Evolutionary conservation across 2,113 vertebrate species (phyloP).

Genomic region (Strix aluco): DNA sequence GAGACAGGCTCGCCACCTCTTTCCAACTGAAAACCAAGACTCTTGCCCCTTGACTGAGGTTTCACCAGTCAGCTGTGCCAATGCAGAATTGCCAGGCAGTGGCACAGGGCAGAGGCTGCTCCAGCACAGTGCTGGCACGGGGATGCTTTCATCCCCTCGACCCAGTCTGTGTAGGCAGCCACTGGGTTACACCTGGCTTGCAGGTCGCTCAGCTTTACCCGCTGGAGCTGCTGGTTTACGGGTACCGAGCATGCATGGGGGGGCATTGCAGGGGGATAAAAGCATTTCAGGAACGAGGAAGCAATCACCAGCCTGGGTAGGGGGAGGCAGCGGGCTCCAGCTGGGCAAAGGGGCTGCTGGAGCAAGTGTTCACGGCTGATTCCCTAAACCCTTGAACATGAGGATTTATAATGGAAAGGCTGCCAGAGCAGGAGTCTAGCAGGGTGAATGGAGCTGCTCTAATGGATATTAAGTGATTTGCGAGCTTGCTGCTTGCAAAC

Average conservation of each 20-base stretch:
- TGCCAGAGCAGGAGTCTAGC: slow-evolving; percentile 29
- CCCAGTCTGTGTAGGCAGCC: background rate
- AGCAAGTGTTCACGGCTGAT: background rate
- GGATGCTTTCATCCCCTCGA: background rate
- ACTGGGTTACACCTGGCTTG: background rate
- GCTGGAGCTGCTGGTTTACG: background rate
- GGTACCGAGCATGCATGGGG: fast-evolving
- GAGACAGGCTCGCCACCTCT: background rate
- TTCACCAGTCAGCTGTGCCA: no score
- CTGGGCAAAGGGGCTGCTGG: background rate
- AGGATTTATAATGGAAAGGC: slow-evolving; percentile 1
- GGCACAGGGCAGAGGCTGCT: background rate
- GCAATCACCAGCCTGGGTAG: background rate
- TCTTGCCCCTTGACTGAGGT: fast-evolving
- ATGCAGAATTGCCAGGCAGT: background rate
- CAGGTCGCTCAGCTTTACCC: background rate
- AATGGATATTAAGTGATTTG: slow-evolving; percentile 75
- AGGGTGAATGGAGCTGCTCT: slow-evolving; percentile 45
- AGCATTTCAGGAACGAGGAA: background rate
- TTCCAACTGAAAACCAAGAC: background rate
- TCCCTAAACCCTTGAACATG: background rate
- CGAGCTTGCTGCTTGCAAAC: slow-evolving; percentile 63
- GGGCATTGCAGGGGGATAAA: no score
- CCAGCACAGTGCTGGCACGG: fast-evolving
- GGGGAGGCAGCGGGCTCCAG: background rate